Evolutionary conservation across 2,797 vertebrate genomes (phyloP).

Genomic region (Oophaga sylvatica): DNA sequence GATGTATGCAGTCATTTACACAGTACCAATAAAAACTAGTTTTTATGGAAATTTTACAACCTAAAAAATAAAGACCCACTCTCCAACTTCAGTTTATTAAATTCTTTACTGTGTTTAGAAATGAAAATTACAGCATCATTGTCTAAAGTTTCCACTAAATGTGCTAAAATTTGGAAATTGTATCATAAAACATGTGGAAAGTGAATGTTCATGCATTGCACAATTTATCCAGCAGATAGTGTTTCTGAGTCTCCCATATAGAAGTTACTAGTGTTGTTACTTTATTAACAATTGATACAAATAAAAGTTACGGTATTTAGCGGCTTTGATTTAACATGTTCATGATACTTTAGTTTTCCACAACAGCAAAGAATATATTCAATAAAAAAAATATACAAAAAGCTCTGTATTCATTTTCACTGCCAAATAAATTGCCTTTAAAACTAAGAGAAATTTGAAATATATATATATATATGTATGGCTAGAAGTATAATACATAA

Average conservation of each 20-base stretch:
- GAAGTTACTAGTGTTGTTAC: background rate
- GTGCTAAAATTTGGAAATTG: conserved; percentile 29
- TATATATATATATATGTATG: conserved; percentile 72
- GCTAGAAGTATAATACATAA: conserved; percentile 78
- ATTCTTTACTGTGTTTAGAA: conserved; percentile 58
- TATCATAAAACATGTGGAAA: conserved; percentile 39
- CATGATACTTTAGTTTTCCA: conserved; percentile 34
- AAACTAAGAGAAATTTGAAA: conserved; percentile 79
- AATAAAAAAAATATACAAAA: conserved; percentile 72
- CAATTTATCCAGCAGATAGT: background rate
- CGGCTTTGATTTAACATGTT: conserved; percentile 7
- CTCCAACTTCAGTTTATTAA: conserved; percentile 15
- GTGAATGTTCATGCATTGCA: background rate
- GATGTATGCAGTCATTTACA: no score
- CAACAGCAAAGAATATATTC: conserved; percentile 70
- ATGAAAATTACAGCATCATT: conserved; percentile 51
- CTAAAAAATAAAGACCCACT: background rate
- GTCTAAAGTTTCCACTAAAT: conserved; percentile 28
- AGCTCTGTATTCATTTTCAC: conserved; percentile 75
- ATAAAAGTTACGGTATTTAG: background rate
- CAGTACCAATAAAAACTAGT: no score
- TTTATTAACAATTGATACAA: background rate
- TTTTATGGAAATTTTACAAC: background rate
- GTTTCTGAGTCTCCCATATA: background rate
- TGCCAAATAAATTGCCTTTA: conserved; percentile 74